phyloP scores from a whole-genome alignment of 2,113 vertebrate genomes.

The Campylomormyrus tamandua region DNA sequence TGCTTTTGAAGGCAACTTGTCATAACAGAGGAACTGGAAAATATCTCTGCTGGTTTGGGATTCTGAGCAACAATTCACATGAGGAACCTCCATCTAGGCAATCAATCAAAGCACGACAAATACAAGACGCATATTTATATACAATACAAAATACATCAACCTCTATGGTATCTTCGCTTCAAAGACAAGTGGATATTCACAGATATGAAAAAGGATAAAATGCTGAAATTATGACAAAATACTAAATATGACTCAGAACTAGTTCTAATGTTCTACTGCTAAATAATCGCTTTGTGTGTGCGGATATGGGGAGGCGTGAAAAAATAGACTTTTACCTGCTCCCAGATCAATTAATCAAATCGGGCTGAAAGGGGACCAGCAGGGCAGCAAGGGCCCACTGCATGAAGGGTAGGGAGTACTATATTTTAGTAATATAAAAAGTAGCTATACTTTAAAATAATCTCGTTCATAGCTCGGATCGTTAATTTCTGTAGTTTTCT shows the following conservation, averaged over 20 bases:
- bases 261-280: background rate
- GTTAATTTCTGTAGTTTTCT: background rate
- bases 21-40: background rate
- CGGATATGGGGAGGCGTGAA: background rate
- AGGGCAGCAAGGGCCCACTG: background rate
- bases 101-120: background rate
- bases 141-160: background rate
- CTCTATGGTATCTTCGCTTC: background rate
- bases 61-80: slow-evolving; percentile 11
- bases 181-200: background rate
- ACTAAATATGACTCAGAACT: background rate
- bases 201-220: background rate
- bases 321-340: background rate
- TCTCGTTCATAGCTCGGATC: background rate
- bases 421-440: too few species aligned
- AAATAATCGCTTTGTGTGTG: background rate
- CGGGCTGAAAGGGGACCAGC: background rate
- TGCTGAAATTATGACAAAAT: background rate
- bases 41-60: background rate
- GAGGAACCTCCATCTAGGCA: background rate
- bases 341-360: background rate
- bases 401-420: background rate
- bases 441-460: background rate
- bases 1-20: slow-evolving; percentile 9
- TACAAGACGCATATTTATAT: background rate